phyloP scores from a whole-genome alignment of 2,113 vertebrate genomes.

The Eulemur macaco region DNA sequence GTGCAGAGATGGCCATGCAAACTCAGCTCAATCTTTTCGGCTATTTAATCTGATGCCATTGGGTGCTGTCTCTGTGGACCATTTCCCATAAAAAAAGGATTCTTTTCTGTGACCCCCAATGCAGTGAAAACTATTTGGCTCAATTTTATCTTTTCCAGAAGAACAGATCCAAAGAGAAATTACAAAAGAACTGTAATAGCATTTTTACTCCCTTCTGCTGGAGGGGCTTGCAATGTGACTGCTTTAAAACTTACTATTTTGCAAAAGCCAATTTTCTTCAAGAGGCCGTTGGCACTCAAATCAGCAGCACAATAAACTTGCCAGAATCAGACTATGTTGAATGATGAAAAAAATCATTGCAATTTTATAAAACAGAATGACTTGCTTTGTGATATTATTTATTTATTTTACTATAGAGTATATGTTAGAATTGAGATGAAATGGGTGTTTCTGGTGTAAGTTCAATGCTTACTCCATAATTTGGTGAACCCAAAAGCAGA shows the following conservation, averaged over 20 bases:
- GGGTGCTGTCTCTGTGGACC: conserved; percentile 20
- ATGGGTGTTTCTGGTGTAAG: conserved; percentile 54
- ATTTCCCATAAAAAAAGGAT: conserved; percentile 54
- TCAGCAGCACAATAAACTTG: conserved; percentile 72
- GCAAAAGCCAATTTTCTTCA: conserved; percentile 76
- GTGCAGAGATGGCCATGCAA: neutral
- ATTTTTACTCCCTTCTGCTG: conserved; percentile 76
- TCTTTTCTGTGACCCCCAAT: conserved; percentile 70
- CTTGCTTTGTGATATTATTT: conserved; percentile 66
- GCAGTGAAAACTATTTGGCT: conserved; percentile 66
- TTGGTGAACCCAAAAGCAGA: conserved; percentile 32
- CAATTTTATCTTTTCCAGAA: conserved; percentile 73
- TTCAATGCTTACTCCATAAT: conserved; percentile 40
- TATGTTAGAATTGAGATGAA: conserved; percentile 47
- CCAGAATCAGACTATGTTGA: conserved; percentile 53
- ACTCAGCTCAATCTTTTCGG: conserved; percentile 39
- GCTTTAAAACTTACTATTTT: conserved; percentile 76
- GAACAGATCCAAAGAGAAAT: conserved; percentile 75
- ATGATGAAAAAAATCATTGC: conserved; percentile 59
- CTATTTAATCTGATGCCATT: conserved; percentile 51
- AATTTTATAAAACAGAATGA: conserved; percentile 67
- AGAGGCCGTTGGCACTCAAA: conserved; percentile 73
- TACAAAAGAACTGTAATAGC: conserved; percentile 71
- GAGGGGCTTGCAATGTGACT: conserved; percentile 67
- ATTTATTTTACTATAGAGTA: conserved; percentile 64